phyloP scores from a whole-genome alignment of 2,888 invertebrate genomes.

The Brachyptera putata region DNA sequence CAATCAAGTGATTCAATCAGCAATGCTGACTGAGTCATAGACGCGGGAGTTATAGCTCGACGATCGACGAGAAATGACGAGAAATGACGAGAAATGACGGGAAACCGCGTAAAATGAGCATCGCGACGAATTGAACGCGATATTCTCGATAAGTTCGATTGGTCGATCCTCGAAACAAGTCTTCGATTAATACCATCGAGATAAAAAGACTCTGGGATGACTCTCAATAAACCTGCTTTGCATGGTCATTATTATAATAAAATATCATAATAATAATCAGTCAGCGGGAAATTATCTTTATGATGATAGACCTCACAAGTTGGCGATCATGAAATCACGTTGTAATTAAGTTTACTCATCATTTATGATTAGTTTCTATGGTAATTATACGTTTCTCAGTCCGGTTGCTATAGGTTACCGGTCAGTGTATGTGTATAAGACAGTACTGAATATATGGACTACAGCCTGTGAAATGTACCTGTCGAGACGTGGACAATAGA shows the following conservation, averaged over 20 bases:
- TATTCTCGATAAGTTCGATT: background rate
- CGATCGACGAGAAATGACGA: conserved; percentile 8
- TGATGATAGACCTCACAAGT: conserved; percentile 15
- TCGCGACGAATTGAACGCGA: background rate
- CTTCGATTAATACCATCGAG: background rate
- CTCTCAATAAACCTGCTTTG: background rate
- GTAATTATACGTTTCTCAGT: conserved; percentile 17
- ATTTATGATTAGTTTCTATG: conserved; percentile 17
- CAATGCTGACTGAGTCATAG: conserved; percentile 2
- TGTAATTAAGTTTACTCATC: conserved; percentile 21
- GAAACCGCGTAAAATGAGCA: background rate
- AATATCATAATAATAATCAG: conserved; percentile 11
- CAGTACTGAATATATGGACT: background rate
- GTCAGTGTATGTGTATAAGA: too few relatives aligned
- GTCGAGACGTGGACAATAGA: conserved; percentile 10
- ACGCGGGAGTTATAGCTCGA: too few relatives aligned
- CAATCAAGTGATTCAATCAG: conserved; percentile 33
- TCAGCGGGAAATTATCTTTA: conserved; percentile 1
- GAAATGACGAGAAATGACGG: too few relatives aligned
- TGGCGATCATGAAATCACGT: conserved; percentile 14
- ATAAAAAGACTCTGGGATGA: background rate
- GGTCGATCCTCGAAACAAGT: background rate
- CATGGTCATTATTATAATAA: conserved; percentile 11
- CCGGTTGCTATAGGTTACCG: too few relatives aligned
- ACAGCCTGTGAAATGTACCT: conserved; percentile 10